Conservation (phyloP, 92 coral and sea anemone species). For the Umimayanthus kanabou region DNA sequence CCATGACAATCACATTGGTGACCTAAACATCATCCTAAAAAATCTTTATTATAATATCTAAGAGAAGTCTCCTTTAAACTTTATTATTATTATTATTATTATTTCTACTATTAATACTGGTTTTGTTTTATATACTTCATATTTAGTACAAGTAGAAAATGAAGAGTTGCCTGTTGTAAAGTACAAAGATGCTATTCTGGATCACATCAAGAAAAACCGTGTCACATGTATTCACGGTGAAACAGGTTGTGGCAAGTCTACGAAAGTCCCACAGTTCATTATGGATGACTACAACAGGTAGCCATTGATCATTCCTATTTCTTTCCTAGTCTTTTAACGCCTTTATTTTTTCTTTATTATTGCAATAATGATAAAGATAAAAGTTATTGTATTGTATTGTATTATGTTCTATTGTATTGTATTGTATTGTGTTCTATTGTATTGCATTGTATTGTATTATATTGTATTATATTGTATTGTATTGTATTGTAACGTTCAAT, state of each 20-base stretch:
- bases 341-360: too few relatives aligned
- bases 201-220: constrained; percentile 26
- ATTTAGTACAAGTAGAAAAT: background rate
- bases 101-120: background rate
- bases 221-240: constrained; percentile 38
- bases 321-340: background rate
- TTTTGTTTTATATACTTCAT: background rate
- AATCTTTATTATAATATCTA: background rate
- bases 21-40: too few relatives aligned
- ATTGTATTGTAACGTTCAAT: background rate
- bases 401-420: too few relatives aligned
- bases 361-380: too few relatives aligned
- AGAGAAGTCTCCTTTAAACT: background rate
- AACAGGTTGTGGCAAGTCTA: constrained; percentile 41
- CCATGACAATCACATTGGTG: too few relatives aligned
- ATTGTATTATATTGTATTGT: too few relatives aligned
- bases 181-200: constrained; percentile 20
- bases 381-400: too few relatives aligned
- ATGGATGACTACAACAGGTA: constrained; percentile 38
- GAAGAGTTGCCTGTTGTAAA: constrained; percentile 22
- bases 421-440: too few relatives aligned
- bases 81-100: background rate
- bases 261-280: constrained; percentile 37
- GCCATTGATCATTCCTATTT: background rate
- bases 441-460: too few relatives aligned